Percentiles rank a stretch among this genome's conserved stretches.
phyloP scores from a whole-genome alignment of 92 coral and sea anemone genomes.

The Bergia sp. region DNA sequence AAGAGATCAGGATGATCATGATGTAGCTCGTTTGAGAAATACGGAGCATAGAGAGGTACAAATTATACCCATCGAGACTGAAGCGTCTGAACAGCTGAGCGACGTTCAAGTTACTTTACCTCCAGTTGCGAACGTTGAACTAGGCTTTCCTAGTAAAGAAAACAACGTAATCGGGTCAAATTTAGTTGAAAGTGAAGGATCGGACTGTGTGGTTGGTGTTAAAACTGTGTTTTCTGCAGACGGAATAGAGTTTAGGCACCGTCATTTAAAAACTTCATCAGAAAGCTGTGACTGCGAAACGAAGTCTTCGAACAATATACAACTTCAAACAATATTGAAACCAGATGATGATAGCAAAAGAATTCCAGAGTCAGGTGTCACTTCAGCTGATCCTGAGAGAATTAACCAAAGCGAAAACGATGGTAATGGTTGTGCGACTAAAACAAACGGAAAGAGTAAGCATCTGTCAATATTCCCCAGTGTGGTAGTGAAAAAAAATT shows the following conservation, averaged over 20 bases:
- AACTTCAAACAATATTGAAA: neutral
- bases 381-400: neutral
- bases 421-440: neutral
- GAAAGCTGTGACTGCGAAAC: conserved; percentile 24
- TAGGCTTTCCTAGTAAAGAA: neutral
- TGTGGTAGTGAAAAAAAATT: neutral
- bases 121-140: neutral
- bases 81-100: neutral
- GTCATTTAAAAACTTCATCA: conserved; percentile 33
- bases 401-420: neutral
- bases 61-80: neutral
- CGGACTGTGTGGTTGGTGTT: neutral
- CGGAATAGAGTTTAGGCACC: conserved; percentile 62
- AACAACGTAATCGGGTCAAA: neutral
- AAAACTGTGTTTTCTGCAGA: conserved; percentile 32
- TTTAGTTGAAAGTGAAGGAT: neutral
- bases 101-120: neutral
- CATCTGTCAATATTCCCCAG: too few species aligned
- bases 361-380: neutral
- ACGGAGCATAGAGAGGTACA: neutral
- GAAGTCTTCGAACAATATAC: neutral
- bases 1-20: neutral
- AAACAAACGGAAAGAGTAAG: conserved; percentile 15
- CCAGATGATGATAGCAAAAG: neutral
- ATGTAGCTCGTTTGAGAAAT: neutral